A percentile compares a stretch with the other conserved stretches of the same genome.
Evolutionary conservation across 35 echinoderm and acorn worm species (phyloP).

Genomic region (Apostichopus californicus): DNA sequence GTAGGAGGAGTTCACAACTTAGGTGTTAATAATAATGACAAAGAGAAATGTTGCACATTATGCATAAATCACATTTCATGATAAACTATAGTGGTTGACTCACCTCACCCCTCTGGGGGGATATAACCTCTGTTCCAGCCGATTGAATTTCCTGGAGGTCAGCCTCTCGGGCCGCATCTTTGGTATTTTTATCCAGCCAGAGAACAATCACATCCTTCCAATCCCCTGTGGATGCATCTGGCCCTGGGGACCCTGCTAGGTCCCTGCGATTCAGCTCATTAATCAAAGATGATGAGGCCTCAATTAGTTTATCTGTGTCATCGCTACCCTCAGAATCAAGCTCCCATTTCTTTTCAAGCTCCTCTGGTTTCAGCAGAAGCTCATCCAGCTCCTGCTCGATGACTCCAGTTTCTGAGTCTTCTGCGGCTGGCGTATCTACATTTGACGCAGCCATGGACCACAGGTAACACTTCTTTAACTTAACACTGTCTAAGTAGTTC

Average conservation of each 20-base stretch:
- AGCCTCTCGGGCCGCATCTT: conserved; percentile 6
- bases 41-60: too few species aligned
- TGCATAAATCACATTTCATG: too few species aligned
- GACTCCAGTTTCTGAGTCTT: conserved; percentile 49
- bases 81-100: too few species aligned
- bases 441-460: conserved; percentile 75
- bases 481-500: conserved; percentile 64
- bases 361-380: conserved; percentile 50
- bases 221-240: conserved; percentile 65
- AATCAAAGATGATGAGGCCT: conserved; percentile 67
- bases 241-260: conserved; percentile 38
- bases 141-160: not conserved
- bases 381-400: conserved; percentile 54
- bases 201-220: conserved; percentile 93
- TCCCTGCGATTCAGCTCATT: conserved; percentile 67
- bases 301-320: conserved; percentile 77
- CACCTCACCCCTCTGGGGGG: too few species aligned
- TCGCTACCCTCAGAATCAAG: conserved; percentile 64
- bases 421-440: not conserved
- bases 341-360: conserved; percentile 56
- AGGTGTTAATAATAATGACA: too few species aligned
- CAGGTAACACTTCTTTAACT: conserved; percentile 86
- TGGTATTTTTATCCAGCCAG: conserved; percentile 81
- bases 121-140: not conserved
- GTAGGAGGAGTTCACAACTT: too few species aligned